These are phyloP conservation scores for Lasioglossum oenotherae DNA, from an alignment of 2,888 invertebrate genomes.

Conservation along the genomic window DNA sequence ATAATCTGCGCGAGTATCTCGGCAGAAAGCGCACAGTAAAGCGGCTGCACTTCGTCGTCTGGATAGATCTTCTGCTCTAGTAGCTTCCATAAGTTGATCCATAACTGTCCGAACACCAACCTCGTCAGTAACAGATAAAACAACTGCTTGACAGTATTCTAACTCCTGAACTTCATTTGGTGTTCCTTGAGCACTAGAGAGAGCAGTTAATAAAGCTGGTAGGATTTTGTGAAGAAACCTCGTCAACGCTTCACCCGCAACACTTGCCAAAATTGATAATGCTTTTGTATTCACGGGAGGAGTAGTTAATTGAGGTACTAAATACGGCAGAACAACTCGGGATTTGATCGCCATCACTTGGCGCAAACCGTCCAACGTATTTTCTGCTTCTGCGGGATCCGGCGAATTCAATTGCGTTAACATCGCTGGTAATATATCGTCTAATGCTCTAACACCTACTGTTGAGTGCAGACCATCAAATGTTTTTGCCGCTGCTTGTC, in stretches of 20 bases:
- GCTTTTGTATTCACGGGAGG: conserved; percentile 97
- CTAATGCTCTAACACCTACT: conserved; percentile 96
- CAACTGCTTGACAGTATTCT: conserved; percentile 96
- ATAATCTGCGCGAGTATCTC: conserved; percentile 95
- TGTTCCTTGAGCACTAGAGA: conserved; percentile 89
- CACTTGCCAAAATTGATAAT: conserved; percentile 96
- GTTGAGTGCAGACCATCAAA: conserved; percentile 98
- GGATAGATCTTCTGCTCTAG: conserved; percentile 87
- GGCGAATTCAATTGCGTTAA: conserved; percentile 92
- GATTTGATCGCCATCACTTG: conserved; percentile 99
- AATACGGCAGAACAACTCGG: conserved; percentile 96
- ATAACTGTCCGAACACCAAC: conserved; percentile 94
- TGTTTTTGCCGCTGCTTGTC: conserved; percentile 97
- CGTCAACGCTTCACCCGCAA: conserved; percentile 96
- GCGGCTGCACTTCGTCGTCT: conserved; percentile 93
- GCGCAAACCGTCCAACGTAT: conserved; percentile 96
- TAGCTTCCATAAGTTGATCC: conserved; percentile 93
- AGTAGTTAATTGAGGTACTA: conserved; percentile 96
- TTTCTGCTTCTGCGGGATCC: conserved; percentile 92
- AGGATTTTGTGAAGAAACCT: conserved; percentile 96
- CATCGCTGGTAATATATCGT: conserved; percentile 98
- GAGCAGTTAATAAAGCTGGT: conserved; percentile 93
- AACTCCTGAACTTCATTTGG: conserved; percentile 90
- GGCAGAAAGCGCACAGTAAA: conserved; percentile 95
- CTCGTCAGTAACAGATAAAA: conserved; percentile 95